Conservation (phyloP, 1,140 invertebrate species). For the Lanistes nyassanus region DNA sequence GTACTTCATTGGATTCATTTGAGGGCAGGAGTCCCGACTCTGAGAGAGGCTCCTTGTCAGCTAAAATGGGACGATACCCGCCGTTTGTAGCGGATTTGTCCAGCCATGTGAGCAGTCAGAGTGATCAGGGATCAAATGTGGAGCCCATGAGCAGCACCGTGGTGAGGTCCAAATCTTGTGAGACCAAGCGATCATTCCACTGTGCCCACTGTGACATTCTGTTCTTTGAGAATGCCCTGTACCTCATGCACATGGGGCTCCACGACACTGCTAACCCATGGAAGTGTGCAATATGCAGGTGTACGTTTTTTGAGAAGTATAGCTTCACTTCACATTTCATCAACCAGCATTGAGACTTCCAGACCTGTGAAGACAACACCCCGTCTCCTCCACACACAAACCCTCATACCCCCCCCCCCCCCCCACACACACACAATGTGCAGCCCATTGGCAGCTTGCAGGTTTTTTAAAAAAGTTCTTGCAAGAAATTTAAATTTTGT, state of each 20-base stretch:
- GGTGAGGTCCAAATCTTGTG: background rate
- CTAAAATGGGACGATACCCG: background rate
- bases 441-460: too few species aligned
- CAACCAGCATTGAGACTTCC: constrained; percentile 38
- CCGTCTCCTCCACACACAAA: too few species aligned
- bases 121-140: constrained; percentile 7
- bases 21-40: constrained; percentile 1
- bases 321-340: constrained; percentile 52
- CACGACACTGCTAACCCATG: constrained; percentile 38
- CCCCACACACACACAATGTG: too few species aligned
- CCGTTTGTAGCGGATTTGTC: background rate
- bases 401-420: too few species aligned
- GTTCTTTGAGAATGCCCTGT: constrained; percentile 45
- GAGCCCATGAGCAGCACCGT: constrained; percentile 20
- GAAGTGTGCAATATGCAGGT: constrained; percentile 40
- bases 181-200: constrained; percentile 33
- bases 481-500: too few species aligned
- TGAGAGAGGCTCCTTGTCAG: background rate
- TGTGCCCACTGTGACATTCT: constrained; percentile 44
- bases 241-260: constrained; percentile 47
- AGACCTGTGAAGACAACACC: too few species aligned
- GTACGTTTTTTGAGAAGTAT: constrained; percentile 41
- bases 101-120: constrained; percentile 3
- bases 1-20: background rate
- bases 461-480: too few species aligned